A percentile compares a stretch with the other conserved stretches of the same genome.
Conservation (phyloP, 1,140 invertebrate species). For the Scaptomyza pallida region DNA sequence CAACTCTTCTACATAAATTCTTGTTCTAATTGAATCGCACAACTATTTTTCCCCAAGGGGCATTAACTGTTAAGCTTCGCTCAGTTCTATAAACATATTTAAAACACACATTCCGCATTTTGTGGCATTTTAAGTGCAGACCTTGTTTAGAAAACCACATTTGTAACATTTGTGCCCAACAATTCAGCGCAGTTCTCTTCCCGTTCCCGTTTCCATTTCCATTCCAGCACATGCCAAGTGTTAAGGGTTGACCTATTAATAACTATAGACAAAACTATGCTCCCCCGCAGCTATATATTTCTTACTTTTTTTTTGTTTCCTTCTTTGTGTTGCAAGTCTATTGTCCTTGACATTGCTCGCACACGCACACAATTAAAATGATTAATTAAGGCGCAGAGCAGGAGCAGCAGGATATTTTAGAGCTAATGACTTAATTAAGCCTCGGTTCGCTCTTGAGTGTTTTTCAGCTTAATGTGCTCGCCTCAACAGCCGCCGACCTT, state of each 20-base stretch:
- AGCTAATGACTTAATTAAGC: conserved; percentile 77
- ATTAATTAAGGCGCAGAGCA: conserved; percentile 70
- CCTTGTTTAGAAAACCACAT: conserved; percentile 34
- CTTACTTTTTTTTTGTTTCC: neutral
- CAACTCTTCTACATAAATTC: neutral
- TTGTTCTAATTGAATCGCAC: too few relatives aligned
- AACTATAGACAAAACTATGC: conserved; percentile 39
- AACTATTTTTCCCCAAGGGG: conserved; percentile 1
- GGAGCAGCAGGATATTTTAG: conserved; percentile 74
- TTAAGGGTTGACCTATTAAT: conserved; percentile 61
- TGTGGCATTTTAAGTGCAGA: conserved; percentile 22
- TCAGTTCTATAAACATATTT: neutral
- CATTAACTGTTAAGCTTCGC: neutral
- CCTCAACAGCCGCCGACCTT: conserved; percentile 66
- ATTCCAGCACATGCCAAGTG: conserved; percentile 65
- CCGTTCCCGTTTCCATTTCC: too few relatives aligned
- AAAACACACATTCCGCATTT: conserved; percentile 11
- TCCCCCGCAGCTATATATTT: conserved; percentile 43
- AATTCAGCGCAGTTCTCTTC: conserved; percentile 9
- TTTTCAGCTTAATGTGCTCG: conserved; percentile 72
- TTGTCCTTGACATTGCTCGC: conserved; percentile 41
- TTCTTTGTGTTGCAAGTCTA: conserved; percentile 15
- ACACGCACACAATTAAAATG: conserved; percentile 70
- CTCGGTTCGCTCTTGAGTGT: conserved; percentile 53
- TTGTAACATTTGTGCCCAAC: conserved; percentile 29